Conservation (phyloP, 2,113 vertebrate genomes). For the Burhinus bistriatus region DNA sequence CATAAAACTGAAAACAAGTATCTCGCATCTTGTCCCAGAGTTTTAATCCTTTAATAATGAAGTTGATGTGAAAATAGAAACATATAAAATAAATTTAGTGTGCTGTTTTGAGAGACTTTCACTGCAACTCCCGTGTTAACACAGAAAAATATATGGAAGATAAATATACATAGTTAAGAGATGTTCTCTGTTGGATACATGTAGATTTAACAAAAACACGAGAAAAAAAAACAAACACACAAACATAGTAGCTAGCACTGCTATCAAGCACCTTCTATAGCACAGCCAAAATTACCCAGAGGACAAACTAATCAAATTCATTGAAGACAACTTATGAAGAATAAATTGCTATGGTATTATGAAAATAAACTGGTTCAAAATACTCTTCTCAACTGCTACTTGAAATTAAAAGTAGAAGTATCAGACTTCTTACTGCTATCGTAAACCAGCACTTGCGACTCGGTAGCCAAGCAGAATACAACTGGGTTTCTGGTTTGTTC, state of each 20-base stretch:
- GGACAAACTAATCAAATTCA: neutral
- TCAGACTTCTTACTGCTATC: neutral
- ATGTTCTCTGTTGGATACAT: neutral
- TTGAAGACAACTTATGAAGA: neutral
- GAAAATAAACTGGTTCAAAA: neutral
- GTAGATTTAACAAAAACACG: neutral
- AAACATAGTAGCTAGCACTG: neutral
- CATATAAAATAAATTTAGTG: neutral
- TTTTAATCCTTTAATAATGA: neutral
- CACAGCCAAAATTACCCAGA: neutral
- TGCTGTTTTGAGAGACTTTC: neutral
- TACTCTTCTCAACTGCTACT: neutral
- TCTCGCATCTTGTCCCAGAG: neutral
- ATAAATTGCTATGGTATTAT: neutral
- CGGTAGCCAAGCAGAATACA: neutral
- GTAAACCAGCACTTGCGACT: neutral
- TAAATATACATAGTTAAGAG: neutral
- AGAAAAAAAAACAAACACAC: neutral
- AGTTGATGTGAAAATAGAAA: neutral
- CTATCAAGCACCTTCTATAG: neutral
- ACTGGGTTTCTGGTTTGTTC: neutral
- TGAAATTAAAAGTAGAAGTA: neutral
- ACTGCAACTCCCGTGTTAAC: neutral
- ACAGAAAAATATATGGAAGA: neutral
- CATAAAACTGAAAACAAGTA: neutral